phyloP scores from a whole-genome alignment of 2,797 vertebrate genomes.

The Delichon dasypus region DNA sequence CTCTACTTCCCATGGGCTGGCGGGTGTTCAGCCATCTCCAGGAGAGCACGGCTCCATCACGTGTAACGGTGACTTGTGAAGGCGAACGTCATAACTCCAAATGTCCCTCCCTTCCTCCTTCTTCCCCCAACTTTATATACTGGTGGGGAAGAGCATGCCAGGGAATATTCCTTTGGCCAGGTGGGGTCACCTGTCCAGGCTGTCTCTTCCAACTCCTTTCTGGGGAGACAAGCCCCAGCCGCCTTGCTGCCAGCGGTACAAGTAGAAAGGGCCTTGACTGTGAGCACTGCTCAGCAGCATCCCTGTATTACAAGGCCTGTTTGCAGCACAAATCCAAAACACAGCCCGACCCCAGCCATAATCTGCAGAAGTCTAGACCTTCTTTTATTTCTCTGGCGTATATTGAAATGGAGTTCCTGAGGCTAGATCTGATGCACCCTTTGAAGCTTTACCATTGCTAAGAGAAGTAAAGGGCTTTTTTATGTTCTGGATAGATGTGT shows the following conservation, averaged over 20 bases:
- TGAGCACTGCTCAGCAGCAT: neutral
- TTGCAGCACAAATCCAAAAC: neutral
- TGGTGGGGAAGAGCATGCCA: neutral
- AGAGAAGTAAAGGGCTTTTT: neutral
- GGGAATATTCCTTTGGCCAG: neutral
- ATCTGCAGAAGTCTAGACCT: neutral
- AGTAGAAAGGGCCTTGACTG: neutral
- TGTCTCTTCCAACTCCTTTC: neutral
- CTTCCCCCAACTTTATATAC: neutral
- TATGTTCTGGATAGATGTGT: neutral
- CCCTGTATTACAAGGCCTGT: neutral
- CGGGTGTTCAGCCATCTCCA: neutral
- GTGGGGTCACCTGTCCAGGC: neutral
- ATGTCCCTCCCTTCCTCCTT: neutral
- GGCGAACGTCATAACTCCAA: neutral
- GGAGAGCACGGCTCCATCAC: neutral
- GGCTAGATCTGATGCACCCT: neutral
- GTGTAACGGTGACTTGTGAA: accelerated
- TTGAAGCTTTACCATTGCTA: neutral
- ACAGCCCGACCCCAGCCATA: neutral
- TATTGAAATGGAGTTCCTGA: neutral
- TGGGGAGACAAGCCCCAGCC: neutral
- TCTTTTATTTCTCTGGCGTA: neutral
- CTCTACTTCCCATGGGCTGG: neutral
- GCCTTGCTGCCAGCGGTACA: accelerated